phyloP scores from a whole-genome alignment of 2,113 vertebrate genomes.

The Xiphias gladius region DNA sequence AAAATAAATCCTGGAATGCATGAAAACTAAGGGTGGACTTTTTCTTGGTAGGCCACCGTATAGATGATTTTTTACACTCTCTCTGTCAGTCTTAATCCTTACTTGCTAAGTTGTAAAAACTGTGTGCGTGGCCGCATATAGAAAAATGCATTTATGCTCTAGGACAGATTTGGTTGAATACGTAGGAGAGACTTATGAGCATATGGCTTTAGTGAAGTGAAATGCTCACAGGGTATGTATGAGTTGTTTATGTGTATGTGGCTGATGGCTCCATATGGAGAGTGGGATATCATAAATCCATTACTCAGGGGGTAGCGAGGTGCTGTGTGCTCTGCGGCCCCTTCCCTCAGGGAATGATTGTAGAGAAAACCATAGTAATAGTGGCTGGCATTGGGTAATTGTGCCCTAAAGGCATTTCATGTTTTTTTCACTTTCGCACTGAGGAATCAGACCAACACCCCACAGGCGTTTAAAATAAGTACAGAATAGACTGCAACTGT shows the following conservation, averaged over 20 bases:
- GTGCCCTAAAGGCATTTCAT: conserved; percentile 75
- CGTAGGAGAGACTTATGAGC: conserved; percentile 37
- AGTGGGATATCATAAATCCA: conserved; percentile 66
- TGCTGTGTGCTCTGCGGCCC: conserved; percentile 42
- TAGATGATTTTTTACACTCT: background rate
- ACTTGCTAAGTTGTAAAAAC: background rate
- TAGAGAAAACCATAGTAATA: conserved; percentile 72
- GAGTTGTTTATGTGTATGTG: conserved; percentile 59
- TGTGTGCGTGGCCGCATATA: background rate
- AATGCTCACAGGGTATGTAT: conserved; percentile 32
- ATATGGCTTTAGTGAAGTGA: conserved; percentile 43
- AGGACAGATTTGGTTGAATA: conserved; percentile 40
- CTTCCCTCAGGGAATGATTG: conserved; percentile 60
- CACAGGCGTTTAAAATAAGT: conserved; percentile 60
- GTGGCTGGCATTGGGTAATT: conserved; percentile 81
- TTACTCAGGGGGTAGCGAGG: conserved; percentile 49
- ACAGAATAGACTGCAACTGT: conserved; percentile 24
- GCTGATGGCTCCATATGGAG: conserved; percentile 66
- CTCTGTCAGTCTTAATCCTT: conserved; percentile 6
- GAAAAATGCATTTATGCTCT: conserved; percentile 25
- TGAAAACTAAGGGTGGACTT: background rate
- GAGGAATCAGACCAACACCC: conserved; percentile 73
- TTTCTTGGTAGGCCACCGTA: background rate
- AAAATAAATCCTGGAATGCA: background rate
- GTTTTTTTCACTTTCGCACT: conserved; percentile 73